These are phyloP conservation scores for Egretta garzetta DNA, from an alignment of 2,113 vertebrate genomes.

Conservation along the genomic window DNA sequence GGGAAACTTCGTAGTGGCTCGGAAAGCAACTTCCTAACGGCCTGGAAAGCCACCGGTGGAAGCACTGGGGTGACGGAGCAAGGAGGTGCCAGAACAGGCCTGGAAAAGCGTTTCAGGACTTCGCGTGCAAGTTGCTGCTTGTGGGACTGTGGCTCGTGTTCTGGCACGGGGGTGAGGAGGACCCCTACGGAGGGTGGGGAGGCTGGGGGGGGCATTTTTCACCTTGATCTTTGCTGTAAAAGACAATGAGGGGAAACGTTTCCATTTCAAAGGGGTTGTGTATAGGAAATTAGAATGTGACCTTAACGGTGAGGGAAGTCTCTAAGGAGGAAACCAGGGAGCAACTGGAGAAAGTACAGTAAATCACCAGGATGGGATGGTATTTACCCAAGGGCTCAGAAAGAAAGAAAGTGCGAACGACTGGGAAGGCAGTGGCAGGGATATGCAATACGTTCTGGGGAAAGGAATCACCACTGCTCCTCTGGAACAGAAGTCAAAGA, in stretches of 20 bases:
- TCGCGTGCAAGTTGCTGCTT: not conserved
- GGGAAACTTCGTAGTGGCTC: not conserved
- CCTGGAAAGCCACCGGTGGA: not conserved
- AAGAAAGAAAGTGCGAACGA: constrained; percentile 24
- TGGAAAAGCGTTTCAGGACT: not conserved
- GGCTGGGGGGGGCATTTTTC: rapidly evolving
- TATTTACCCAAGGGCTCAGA: constrained; percentile 20
- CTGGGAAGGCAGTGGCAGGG: not conserved
- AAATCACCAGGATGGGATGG: constrained; percentile 22
- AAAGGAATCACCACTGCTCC: not conserved
- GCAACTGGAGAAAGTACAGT: constrained; percentile 68
- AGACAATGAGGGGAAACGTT: constrained; percentile 62
- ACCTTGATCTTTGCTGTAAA: constrained; percentile 42
- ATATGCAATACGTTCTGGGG: not conserved
- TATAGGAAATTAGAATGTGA: constrained; percentile 57
- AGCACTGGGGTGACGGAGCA: not conserved
- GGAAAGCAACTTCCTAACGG: not conserved
- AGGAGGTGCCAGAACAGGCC: not conserved
- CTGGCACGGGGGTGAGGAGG: not conserved
- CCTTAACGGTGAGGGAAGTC: constrained; percentile 24
- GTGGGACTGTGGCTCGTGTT: not conserved
- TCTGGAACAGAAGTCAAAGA: not conserved
- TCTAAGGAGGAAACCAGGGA: constrained; percentile 47
- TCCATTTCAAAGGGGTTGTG: constrained; percentile 60
- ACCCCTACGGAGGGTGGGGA: not conserved